Evolutionary conservation across 2,113 vertebrate genomes (phyloP).

Genomic region (Pleuronectes platessa): DNA sequence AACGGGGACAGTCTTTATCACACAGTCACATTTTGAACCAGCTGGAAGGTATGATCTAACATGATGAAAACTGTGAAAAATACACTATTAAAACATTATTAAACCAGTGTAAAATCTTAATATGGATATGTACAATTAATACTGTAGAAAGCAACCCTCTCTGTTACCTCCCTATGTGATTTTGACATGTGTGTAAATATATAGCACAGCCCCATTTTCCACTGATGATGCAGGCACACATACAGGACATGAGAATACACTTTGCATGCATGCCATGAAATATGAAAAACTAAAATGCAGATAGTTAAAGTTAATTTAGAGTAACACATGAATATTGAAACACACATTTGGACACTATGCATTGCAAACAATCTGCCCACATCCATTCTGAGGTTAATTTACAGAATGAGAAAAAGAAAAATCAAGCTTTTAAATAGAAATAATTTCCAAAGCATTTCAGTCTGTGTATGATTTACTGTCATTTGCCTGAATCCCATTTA

Average conservation of each 20-base stretch:
- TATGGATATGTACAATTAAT: neutral
- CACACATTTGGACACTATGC: slow-evolving; percentile 4
- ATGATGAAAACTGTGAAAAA: slow-evolving; percentile 2
- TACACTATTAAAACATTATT: neutral
- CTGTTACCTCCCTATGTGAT: slow-evolving; percentile 5
- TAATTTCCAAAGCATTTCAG: slow-evolving; percentile 7
- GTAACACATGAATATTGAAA: slow-evolving; percentile 18
- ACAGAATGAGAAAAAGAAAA: slow-evolving; percentile 10
- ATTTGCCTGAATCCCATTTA: slow-evolving; percentile 41
- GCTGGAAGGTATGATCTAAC: neutral
- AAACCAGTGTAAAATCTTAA: too few species aligned
- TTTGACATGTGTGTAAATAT: neutral
- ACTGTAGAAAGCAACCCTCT: neutral
- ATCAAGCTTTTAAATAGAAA: neutral
- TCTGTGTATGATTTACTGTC: slow-evolving; percentile 16
- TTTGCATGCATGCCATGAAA: too few species aligned
- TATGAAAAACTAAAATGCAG: slow-evolving; percentile 15
- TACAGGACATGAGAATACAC: too few species aligned
- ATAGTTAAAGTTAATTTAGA: slow-evolving; percentile 11
- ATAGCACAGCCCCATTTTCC: neutral
- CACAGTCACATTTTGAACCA: neutral
- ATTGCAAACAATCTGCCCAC: slow-evolving; percentile 2
- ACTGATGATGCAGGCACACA: neutral
- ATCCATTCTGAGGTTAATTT: neutral
- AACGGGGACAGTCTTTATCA: slow-evolving; percentile 26